Evolutionary conservation across 2,797 vertebrate genomes (phyloP), one percentile per base, ranked within the genome.

Genomic region (Catharus ustulatus): DNA sequence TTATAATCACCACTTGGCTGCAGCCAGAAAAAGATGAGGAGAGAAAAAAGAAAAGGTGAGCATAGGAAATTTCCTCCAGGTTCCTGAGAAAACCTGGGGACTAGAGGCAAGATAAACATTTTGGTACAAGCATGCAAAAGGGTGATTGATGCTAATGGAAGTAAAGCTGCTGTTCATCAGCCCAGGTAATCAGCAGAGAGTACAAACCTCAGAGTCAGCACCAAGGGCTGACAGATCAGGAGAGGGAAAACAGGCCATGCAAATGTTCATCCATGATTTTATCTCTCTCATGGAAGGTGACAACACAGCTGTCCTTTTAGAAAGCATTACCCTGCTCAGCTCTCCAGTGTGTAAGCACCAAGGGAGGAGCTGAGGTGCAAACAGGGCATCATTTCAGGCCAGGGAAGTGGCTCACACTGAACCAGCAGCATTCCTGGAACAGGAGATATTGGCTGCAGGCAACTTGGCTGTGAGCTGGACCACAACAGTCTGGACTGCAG

Each of bases 171-270:
- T 94, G 64, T 90, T 97, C 93, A 96, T 95, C 93, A 93, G 66
- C 83, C 89, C 93, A 92, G 77, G 76, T 89, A 95, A 97, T 93
- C 94, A 94, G 90, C 52, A 89, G 86, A 77, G 64, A 89, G 38
- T 66, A 73, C 76, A 92, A 96, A 92, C 61, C 87, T 83, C 46
- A 3, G 91, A 89, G 83, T 94, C 95, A 98, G 96, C 95, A 97
- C 40, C 2, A 2, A 2, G 69, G 62, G 32, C 66, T 92, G 92
- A 75, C 95, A 88, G n/a, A 48, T 11, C 64, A 54, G 32, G 61
- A 80, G 90, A 96, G 86, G 79, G 59, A 97, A 95, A n/a, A n/a
- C n/a, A n/a, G n/a, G 45, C 66, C 85, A 87, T 85, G 94, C 90
- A 97, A 97, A 97, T 83, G 18, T 29, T 74, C 77, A 11, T 84